Percentiles rank a stretch among this genome's conserved stretches.
phyloP scores from a whole-genome alignment of 2,888 invertebrate species.

The Strigamia maritima region DNA sequence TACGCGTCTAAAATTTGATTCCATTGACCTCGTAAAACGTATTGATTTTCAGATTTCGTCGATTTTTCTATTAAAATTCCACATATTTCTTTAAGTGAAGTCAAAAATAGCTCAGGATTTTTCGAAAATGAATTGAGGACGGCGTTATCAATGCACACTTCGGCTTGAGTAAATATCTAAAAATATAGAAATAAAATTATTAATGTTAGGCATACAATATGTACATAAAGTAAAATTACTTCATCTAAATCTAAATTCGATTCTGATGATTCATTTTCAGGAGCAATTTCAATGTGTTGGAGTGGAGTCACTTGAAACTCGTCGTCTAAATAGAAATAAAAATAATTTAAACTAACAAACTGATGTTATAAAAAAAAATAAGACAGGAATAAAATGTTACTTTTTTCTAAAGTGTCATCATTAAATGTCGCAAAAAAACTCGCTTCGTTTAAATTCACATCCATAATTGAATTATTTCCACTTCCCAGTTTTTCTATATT shows the following conservation, averaged over 20 bases:
- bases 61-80: constrained; percentile 32
- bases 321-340: not conserved
- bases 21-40: constrained; percentile 36
- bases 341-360: not conserved
- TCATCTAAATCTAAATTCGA: not conserved
- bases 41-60: not conserved
- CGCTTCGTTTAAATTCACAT: not conserved
- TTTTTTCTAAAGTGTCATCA: not conserved
- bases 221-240: not conserved
- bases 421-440: not conserved
- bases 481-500: not conserved
- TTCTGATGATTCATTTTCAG: not conserved
- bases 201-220: not conserved
- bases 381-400: not conserved
- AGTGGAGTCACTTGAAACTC: not conserved
- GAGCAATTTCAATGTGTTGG: not conserved
- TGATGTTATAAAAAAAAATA: not conserved
- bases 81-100: constrained; percentile 25
- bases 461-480: not conserved
- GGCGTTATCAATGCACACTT: constrained; percentile 40
- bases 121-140: constrained; percentile 29
- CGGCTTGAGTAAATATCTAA: constrained; percentile 43
- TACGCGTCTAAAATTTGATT: constrained; percentile 34
- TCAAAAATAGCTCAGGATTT: constrained; percentile 12
- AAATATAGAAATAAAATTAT: not conserved